Conservation (phyloP, 2,113 vertebrate genomes). For the Pyrgilauda ruficollis region DNA sequence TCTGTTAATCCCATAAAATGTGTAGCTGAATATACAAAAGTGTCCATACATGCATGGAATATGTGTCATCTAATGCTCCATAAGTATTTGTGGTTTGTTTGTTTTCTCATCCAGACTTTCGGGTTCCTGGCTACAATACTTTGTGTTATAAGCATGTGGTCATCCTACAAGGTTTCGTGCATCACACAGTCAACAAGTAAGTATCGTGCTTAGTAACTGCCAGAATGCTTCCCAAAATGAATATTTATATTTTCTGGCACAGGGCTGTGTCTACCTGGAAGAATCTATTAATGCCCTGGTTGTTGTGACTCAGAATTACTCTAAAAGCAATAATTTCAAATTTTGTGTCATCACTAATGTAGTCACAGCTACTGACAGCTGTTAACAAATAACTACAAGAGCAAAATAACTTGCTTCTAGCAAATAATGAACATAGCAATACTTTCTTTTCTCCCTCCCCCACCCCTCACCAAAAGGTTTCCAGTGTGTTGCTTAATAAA, state of each 20-base stretch:
- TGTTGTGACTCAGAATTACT: neutral
- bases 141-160: constrained; percentile 85
- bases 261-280: neutral
- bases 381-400: neutral
- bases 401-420: neutral
- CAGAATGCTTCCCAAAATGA: neutral
- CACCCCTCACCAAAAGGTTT: neutral
- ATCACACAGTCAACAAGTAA: constrained; percentile 84
- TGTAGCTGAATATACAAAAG: neutral
- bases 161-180: constrained; percentile 87
- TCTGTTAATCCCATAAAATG: neutral
- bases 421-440: neutral
- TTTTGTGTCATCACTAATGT: neutral
- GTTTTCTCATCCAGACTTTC: constrained; percentile 78
- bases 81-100: constrained; percentile 31
- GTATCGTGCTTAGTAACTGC: neutral
- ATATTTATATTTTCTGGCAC: neutral
- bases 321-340: neutral
- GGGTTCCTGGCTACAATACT: constrained; percentile 89
- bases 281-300: neutral
- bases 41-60: neutral
- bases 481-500: neutral
- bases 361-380: neutral
- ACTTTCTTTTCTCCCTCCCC: neutral
- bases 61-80: neutral